phyloP scores from a whole-genome alignment of 2,113 vertebrate genomes.

The Aptenodytes patagonicus region DNA sequence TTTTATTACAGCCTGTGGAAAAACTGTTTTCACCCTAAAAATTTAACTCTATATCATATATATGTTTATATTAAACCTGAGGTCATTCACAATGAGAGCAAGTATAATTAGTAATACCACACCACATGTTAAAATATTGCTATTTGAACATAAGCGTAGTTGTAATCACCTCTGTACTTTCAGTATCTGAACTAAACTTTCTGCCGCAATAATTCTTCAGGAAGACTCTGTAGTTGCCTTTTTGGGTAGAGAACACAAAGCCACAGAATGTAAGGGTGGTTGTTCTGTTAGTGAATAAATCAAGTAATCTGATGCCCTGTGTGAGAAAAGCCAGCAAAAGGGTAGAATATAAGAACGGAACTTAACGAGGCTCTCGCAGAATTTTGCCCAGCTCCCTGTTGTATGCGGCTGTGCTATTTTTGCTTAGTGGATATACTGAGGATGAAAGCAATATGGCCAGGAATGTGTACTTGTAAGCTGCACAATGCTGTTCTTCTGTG shows the following conservation, averaged over 20 bases:
- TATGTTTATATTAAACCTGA: neutral
- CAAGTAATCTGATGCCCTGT: neutral
- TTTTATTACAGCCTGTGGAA: neutral
- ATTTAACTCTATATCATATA: fast-evolving
- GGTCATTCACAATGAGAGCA: neutral
- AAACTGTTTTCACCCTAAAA: neutral
- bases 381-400: neutral
- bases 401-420: neutral
- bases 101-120: neutral
- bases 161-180: neutral
- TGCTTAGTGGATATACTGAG: neutral
- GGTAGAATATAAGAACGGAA: too few species aligned
- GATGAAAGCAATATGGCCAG: neutral
- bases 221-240: neutral
- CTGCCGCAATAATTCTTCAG: neutral
- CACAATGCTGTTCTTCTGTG: neutral
- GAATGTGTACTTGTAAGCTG: neutral
- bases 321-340: neutral
- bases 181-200: neutral
- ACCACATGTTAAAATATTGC: neutral
- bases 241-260: neutral
- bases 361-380: fast-evolving
- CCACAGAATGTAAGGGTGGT: neutral
- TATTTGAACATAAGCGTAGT: neutral
- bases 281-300: neutral